phyloP scores from a whole-genome alignment of 2,113 vertebrate species.

The Dipodomys spectabilis region DNA sequence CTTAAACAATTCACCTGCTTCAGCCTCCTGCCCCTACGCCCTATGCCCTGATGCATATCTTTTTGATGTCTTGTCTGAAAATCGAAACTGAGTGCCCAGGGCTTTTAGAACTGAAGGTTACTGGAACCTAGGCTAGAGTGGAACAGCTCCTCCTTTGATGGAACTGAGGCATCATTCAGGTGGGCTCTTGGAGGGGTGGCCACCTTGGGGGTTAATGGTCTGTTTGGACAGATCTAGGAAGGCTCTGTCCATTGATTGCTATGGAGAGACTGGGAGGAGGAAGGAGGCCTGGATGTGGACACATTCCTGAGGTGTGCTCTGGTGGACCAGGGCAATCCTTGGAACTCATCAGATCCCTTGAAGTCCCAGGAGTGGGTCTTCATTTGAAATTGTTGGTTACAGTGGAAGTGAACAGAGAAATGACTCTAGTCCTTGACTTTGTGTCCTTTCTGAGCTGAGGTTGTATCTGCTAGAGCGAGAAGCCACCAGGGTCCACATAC shows the following conservation, averaged over 20 bases:
- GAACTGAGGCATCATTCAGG: background rate
- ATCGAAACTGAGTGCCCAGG: background rate
- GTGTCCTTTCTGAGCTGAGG: background rate
- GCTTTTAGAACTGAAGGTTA: background rate
- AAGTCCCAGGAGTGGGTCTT: background rate
- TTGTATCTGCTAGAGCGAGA: background rate
- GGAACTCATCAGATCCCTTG: background rate
- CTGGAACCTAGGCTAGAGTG: background rate
- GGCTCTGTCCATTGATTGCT: background rate
- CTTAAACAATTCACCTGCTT: background rate
- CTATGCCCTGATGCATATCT: background rate
- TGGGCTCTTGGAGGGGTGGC: background rate
- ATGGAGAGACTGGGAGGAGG: background rate
- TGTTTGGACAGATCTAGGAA: background rate
- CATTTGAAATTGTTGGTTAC: background rate
- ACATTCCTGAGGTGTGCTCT: conserved; percentile 2
- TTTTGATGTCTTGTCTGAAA: conserved; percentile 45
- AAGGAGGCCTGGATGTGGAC: background rate
- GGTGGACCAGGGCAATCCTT: background rate
- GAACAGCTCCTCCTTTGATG: background rate
- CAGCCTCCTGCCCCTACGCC: background rate
- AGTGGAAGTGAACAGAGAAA: background rate
- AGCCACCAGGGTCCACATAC: background rate
- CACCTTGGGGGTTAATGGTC: background rate
- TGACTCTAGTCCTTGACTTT: background rate